These are phyloP conservation scores for Anthrax anthrax DNA, from an alignment of 2,888 invertebrate genomes.

Conservation along the genomic window DNA sequence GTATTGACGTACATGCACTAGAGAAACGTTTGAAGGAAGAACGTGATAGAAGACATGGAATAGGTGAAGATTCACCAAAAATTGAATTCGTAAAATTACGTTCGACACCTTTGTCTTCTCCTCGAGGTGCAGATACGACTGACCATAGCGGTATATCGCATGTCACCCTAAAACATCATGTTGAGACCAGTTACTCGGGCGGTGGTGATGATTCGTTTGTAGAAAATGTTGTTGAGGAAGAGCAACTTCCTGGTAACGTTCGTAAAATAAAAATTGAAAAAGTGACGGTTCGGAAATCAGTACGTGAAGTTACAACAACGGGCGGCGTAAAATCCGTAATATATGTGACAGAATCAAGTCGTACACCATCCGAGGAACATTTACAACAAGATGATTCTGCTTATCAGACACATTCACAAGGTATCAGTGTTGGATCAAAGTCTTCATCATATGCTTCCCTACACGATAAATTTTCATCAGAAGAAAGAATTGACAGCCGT, in stretches of 20 bases:
- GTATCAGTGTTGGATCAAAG: slow-evolving; percentile 32
- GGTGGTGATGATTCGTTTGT: slow-evolving; percentile 25
- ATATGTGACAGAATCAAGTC: slow-evolving; percentile 23
- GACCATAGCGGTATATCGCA: slow-evolving; percentile 23
- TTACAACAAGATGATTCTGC: slow-evolving; percentile 39
- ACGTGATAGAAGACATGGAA: slow-evolving; percentile 36
- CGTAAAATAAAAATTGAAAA: slow-evolving; percentile 59
- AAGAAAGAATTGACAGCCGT: slow-evolving; percentile 34
- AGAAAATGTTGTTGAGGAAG: slow-evolving; percentile 47
- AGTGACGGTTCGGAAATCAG: slow-evolving; percentile 48
- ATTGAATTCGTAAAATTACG: slow-evolving; percentile 46
- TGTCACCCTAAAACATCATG: slow-evolving; percentile 38
- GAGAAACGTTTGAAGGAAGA: slow-evolving; percentile 43
- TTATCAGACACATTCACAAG: slow-evolving; percentile 40
- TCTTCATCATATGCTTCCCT: slow-evolving; percentile 40
- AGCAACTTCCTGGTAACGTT: slow-evolving; percentile 43
- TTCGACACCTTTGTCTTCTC: slow-evolving; percentile 40
- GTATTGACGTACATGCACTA: slow-evolving; percentile 44
- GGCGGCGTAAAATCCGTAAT: slow-evolving; percentile 30
- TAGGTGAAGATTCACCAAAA: slow-evolving; percentile 37
- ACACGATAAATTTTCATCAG: slow-evolving; percentile 38
- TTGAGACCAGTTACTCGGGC: slow-evolving; percentile 13
- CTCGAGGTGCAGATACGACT: slow-evolving; percentile 28
- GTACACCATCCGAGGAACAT: slow-evolving; percentile 41
- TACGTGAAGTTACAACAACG: slow-evolving; percentile 39